Conservation (phyloP, 2,797 vertebrate genomes). For the Alauda arvensis region DNA sequence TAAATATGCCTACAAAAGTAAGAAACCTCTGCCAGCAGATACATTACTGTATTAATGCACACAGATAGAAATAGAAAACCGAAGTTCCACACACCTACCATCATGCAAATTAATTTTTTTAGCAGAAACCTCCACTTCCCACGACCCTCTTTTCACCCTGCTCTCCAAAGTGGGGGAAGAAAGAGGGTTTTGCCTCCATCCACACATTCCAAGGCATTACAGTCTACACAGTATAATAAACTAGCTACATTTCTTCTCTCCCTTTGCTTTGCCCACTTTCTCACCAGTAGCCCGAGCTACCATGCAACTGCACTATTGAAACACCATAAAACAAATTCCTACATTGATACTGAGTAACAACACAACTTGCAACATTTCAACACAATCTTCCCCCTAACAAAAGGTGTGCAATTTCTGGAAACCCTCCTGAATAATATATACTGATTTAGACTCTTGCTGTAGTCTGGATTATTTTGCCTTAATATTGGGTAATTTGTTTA, state of each 20-base stretch:
- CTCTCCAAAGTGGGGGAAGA: not conserved
- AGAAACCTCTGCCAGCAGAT: not conserved
- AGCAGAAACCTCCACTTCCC: not conserved
- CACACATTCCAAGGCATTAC: not conserved
- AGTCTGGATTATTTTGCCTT: not conserved
- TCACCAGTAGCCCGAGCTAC: not conserved
- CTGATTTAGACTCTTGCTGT: not conserved
- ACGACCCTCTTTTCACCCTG: accelerated
- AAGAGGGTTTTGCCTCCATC: not conserved
- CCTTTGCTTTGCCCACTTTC: not conserved
- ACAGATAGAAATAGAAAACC: not conserved
- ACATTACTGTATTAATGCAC: not conserved
- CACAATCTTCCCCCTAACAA: not conserved
- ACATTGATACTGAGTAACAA: not conserved
- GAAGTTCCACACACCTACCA: not conserved
- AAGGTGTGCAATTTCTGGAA: not conserved
- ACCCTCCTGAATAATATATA: not conserved
- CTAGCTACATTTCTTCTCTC: no score
- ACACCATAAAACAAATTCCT: not conserved
- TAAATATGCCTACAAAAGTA: not conserved
- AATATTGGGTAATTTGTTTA: not conserved
- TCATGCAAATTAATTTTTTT: not conserved
- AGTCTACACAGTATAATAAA: not conserved
- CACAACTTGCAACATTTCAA: no score
- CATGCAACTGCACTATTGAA: accelerated